Evolutionary conservation across 1,140 invertebrate species (phyloP).

Genomic region (Physella acuta): DNA sequence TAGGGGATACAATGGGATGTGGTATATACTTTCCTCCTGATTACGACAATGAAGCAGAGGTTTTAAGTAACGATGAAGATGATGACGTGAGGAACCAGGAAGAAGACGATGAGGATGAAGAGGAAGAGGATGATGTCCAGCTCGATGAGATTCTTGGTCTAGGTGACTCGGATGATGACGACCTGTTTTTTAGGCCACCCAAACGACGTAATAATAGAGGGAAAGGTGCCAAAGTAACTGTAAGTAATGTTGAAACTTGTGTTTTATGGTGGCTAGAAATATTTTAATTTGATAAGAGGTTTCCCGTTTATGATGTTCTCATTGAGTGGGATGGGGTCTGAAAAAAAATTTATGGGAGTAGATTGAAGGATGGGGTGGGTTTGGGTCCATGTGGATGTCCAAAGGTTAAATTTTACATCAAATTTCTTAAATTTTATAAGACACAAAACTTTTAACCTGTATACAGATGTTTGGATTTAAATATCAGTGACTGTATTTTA

Average conservation of each 20-base stretch:
- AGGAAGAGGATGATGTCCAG: constrained; percentile 25
- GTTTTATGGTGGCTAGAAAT: neutral
- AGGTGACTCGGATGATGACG: constrained; percentile 15
- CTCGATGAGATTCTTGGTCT: constrained; percentile 10
- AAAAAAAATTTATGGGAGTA: no score
- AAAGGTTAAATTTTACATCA: no score
- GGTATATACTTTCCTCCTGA: constrained; percentile 66
- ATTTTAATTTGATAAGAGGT: no score
- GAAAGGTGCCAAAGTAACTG: constrained; percentile 39
- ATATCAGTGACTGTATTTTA: no score
- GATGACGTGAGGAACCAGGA: constrained; percentile 60
- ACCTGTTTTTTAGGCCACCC: constrained; percentile 13
- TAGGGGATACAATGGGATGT: constrained; percentile 67
- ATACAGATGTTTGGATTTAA: no score
- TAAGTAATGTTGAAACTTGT: neutral
- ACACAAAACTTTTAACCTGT: no score
- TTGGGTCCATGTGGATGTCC: no score
- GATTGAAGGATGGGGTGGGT: no score
- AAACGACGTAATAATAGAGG: neutral
- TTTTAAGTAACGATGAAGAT: constrained; percentile 44
- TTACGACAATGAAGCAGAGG: constrained; percentile 59
- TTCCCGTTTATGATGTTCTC: no score
- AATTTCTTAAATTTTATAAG: no score
- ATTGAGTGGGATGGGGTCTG: no score
- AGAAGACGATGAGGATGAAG: constrained; percentile 26